Conservation (phyloP, 2,113 vertebrate genomes). For the Pterocles gutturalis region DNA sequence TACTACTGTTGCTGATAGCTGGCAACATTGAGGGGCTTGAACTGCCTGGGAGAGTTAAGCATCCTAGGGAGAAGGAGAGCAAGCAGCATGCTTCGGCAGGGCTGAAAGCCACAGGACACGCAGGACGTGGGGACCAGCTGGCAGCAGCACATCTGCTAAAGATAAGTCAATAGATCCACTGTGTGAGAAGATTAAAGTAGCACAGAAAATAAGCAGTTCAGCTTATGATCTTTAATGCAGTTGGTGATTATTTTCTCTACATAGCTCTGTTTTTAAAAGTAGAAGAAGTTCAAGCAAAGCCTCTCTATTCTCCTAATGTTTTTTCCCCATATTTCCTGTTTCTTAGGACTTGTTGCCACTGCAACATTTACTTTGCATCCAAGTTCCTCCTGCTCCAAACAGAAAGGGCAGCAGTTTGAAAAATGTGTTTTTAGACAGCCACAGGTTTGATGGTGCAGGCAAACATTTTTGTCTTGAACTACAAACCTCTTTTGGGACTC, state of each 20-base stretch:
- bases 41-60: neutral
- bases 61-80: neutral
- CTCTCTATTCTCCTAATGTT: neutral
- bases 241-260: neutral
- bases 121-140: neutral
- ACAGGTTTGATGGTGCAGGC: neutral
- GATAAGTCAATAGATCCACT: neutral
- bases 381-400: neutral
- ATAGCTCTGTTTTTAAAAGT: neutral
- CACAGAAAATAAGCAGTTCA: neutral
- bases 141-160: neutral
- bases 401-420: neutral
- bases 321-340: neutral
- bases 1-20: rapidly evolving
- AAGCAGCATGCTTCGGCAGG: rapidly evolving
- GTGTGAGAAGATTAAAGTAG: neutral
- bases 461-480: neutral
- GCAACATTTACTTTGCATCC: neutral
- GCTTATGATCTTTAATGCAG: neutral
- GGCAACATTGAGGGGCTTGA: rapidly evolving
- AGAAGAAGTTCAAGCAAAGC: neutral
- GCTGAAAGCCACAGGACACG: neutral
- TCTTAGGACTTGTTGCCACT: neutral
- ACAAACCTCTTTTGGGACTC: neutral
- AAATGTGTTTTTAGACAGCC: neutral